Percentiles rank a stretch among this genome's conserved stretches.
phyloP scores from a whole-genome alignment of 2,888 invertebrate genomes.

The Rapana venosa region DNA sequence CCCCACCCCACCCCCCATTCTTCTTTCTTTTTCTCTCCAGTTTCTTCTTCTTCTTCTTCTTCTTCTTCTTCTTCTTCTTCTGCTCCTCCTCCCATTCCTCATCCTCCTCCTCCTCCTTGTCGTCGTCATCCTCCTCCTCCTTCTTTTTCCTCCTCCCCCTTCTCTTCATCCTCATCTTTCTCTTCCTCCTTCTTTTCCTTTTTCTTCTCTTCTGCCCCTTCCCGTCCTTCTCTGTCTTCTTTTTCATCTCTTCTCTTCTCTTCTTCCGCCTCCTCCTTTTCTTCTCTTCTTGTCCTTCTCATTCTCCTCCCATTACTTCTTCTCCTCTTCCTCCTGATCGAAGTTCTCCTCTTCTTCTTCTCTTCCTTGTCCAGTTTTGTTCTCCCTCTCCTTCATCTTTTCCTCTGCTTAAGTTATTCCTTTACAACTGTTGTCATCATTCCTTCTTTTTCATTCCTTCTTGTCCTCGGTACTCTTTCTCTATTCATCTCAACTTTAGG shows the following conservation, averaged over 20 bases:
- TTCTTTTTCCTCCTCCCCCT: not conserved
- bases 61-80: not conserved
- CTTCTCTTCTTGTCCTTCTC: not conserved
- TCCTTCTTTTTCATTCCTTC: no score
- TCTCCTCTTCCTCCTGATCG: no score
- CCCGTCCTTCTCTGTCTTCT: not conserved
- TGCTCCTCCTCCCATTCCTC: not conserved
- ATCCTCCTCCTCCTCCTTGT: not conserved
- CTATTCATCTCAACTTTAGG: no score
- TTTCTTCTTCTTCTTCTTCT: not conserved
- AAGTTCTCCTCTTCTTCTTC: no score
- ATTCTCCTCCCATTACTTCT: no score
- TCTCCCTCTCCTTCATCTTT: no score
- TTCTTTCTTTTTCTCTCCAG: not conserved
- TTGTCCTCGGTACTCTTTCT: no score
- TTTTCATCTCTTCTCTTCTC: not conserved
- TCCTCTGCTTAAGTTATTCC: no score
- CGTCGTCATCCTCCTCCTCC: not conserved
- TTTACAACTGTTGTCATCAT: no score
- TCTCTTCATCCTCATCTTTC: not conserved
- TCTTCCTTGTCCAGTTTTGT: no score
- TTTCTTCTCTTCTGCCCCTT: not conserved
- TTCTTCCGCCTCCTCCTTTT: not conserved
- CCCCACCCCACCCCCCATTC: no score
- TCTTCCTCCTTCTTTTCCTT: not conserved